Conservation (phyloP, 2,888 invertebrate species). For the Entomobrya multifasciata region DNA sequence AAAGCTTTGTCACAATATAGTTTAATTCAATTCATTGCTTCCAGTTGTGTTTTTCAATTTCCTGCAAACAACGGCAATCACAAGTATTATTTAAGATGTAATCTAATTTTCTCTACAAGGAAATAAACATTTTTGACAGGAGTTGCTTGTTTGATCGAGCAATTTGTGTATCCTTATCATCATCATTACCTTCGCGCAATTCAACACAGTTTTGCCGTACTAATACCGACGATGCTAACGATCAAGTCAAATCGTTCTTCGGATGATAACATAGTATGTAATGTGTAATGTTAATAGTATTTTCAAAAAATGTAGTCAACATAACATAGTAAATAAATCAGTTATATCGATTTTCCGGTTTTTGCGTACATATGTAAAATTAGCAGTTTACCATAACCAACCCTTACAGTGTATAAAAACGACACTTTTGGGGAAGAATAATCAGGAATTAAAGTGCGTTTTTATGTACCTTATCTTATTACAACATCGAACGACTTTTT, state of each 20-base stretch:
- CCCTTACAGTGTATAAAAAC: constrained; percentile 25
- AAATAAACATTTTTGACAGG: constrained; percentile 41
- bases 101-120: not conserved
- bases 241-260: no score
- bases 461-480: constrained; percentile 4
- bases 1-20: constrained; percentile 34
- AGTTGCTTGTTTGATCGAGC: constrained; percentile 2
- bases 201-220: no score
- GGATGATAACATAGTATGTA: no score
- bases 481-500: constrained; percentile 5
- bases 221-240: not conserved
- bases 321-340: constrained; percentile 28
- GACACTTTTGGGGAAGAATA: constrained; percentile 27
- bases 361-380: constrained; percentile 33
- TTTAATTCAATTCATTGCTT: not conserved
- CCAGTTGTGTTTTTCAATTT: not conserved
- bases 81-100: not conserved
- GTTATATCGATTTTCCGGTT: constrained; percentile 15
- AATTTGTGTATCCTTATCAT: not conserved
- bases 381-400: constrained; percentile 25
- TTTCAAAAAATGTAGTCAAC: constrained; percentile 4
- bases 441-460: constrained; percentile 7
- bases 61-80: constrained; percentile 4
- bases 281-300: not conserved
- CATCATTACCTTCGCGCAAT: no score